These are phyloP conservation scores for Myotis pilosus DNA, from an alignment of 2,797 vertebrate genomes.

Conservation along the genomic window DNA sequence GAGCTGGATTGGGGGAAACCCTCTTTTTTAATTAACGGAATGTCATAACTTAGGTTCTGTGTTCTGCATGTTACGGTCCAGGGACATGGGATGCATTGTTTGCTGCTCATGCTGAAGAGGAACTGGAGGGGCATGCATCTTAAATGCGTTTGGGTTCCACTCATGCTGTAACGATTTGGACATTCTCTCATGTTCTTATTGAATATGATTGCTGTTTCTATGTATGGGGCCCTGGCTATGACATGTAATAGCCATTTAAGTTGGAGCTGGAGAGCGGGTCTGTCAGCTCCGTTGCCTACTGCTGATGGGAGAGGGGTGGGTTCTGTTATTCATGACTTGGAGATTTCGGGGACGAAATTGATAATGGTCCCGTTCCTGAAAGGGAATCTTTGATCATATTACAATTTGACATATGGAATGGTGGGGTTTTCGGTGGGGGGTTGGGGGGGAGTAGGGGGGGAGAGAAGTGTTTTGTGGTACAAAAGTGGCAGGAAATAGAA, in stretches of 20 bases:
- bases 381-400: neutral
- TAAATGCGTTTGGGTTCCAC: neutral
- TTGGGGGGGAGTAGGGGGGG: neutral
- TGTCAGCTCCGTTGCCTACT: neutral
- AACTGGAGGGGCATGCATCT: neutral
- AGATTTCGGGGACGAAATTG: neutral
- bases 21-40: neutral
- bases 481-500: conserved; percentile 64
- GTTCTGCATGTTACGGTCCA: conserved; percentile 12
- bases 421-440: conserved; percentile 33
- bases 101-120: neutral
- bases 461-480: conserved; percentile 23
- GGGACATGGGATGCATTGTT: conserved; percentile 24
- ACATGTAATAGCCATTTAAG: neutral
- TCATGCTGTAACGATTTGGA: neutral
- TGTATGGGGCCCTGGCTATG: neutral
- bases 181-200: conserved; percentile 57
- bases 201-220: neutral
- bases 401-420: conserved; percentile 25
- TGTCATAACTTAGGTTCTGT: neutral
- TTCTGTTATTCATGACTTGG: conserved; percentile 8
- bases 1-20: conserved; percentile 47
- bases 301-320: neutral
- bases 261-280: neutral
- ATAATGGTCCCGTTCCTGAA: neutral